These are phyloP conservation scores for Philotrypesis tridentata DNA, from an alignment of 1,140 invertebrate genomes.

Conservation along the genomic window DNA sequence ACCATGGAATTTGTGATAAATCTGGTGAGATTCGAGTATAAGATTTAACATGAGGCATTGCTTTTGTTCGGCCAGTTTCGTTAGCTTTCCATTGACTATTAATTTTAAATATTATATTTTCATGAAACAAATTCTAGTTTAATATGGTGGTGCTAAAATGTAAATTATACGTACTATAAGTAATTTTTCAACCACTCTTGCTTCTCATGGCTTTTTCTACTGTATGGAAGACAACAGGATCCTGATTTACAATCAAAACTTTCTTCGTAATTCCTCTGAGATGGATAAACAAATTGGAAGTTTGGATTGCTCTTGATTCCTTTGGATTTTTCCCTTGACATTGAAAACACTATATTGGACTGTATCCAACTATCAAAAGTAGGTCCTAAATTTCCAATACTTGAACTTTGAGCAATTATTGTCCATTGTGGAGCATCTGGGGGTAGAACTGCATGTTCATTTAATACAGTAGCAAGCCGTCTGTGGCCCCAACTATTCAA, in stretches of 20 bases:
- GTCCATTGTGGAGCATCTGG: slow-evolving; percentile 76
- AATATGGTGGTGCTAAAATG: slow-evolving; percentile 44
- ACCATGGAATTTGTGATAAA: slow-evolving; percentile 81
- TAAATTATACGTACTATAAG: slow-evolving; percentile 80
- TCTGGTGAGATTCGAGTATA: slow-evolving; percentile 87
- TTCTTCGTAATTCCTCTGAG: slow-evolving; percentile 83
- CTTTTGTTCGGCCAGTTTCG: slow-evolving; percentile 78
- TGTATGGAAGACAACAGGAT: slow-evolving; percentile 93
- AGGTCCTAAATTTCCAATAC: slow-evolving; percentile 89
- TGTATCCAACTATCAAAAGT: slow-evolving; percentile 81
- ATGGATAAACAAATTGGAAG: slow-evolving; percentile 81
- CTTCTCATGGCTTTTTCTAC: slow-evolving; percentile 84
- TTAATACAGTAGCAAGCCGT: slow-evolving; percentile 79
- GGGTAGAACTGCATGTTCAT: slow-evolving; percentile 77
- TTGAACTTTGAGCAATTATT: slow-evolving; percentile 90
- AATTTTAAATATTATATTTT: neutral
- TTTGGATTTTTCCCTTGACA: slow-evolving; percentile 73
- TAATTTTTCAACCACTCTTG: slow-evolving; percentile 88
- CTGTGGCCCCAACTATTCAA: slow-evolving; percentile 82
- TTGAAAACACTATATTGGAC: slow-evolving; percentile 78
- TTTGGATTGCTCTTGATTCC: slow-evolving; percentile 67
- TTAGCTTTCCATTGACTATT: slow-evolving; percentile 89
- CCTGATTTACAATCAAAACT: slow-evolving; percentile 90
- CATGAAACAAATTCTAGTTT: too few relatives aligned
- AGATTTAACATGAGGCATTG: slow-evolving; percentile 96